phyloP scores from a whole-genome alignment of 2,113 vertebrate species.

The Sylvicapra grimmia region DNA sequence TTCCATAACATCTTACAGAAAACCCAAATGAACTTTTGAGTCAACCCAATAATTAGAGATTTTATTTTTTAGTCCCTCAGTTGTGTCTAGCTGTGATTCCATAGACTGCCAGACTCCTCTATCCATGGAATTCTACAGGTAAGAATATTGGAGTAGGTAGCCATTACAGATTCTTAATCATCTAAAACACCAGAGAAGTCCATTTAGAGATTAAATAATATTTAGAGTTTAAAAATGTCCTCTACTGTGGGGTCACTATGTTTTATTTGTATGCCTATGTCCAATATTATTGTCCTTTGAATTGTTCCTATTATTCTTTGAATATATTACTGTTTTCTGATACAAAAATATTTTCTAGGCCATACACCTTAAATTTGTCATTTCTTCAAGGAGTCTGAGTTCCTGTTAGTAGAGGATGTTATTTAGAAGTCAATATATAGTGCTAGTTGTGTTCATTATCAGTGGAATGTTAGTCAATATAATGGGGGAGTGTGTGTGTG shows the following conservation, averaged over 20 bases:
- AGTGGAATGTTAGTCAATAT: not conserved
- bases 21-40: not conserved
- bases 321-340: not conserved
- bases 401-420: not conserved
- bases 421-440: not conserved
- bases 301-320: not conserved
- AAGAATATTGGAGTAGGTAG: not conserved
- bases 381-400: not conserved
- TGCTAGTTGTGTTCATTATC: not conserved
- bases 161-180: not conserved
- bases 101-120: not conserved
- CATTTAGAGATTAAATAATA: conserved; percentile 5
- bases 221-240: not conserved
- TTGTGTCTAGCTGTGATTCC: not conserved
- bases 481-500: not conserved
- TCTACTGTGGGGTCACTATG: not conserved
- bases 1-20: not conserved
- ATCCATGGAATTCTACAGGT: not conserved
- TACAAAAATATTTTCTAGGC: not conserved
- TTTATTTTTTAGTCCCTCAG: not conserved
- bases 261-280: not conserved
- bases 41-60: not conserved
- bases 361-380: not conserved
- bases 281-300: not conserved
- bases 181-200: not conserved